A percentile compares a stretch with the other conserved stretches of the same genome.
Conservation (phyloP, 2,113 vertebrate genomes). For the Malurus elegans region DNA sequence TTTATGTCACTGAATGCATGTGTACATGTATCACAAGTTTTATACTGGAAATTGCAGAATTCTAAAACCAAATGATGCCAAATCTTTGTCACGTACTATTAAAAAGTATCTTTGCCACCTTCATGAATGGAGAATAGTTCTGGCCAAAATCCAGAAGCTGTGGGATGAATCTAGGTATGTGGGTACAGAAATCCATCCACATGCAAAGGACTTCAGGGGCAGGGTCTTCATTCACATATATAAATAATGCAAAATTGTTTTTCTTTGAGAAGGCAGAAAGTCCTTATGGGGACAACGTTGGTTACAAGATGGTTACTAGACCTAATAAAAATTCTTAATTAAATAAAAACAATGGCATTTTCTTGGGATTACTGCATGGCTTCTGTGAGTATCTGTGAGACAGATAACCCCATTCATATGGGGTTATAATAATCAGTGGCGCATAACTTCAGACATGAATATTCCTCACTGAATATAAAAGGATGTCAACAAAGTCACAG, state of each 20-base stretch:
- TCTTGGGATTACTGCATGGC: not conserved
- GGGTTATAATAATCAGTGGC: not conserved
- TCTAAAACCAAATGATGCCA: not conserved
- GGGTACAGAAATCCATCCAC: not conserved
- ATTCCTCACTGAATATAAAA: constrained; percentile 3
- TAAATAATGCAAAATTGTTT: not conserved
- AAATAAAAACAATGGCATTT: not conserved
- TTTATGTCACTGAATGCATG: not conserved
- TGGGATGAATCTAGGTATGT: not conserved
- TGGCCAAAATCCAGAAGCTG: not conserved
- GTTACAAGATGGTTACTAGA: not conserved
- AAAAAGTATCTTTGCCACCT: not conserved
- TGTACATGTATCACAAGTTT: not conserved
- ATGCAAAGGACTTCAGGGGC: not conserved
- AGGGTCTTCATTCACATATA: not conserved
- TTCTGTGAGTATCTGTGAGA: not conserved
- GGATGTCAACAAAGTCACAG: not conserved
- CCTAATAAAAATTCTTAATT: constrained; percentile 10
- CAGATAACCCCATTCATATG: not conserved
- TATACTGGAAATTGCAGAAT: not conserved
- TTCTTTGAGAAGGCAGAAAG: not conserved
- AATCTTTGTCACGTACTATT: not conserved
- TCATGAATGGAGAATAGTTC: not conserved
- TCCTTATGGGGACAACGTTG: not conserved
- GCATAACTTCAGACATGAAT: not conserved